Percentiles rank a stretch among this genome's conserved stretches.
phyloP scores from a whole-genome alignment of 1,140 invertebrate genomes.

The Pristionchus pacificus region DNA sequence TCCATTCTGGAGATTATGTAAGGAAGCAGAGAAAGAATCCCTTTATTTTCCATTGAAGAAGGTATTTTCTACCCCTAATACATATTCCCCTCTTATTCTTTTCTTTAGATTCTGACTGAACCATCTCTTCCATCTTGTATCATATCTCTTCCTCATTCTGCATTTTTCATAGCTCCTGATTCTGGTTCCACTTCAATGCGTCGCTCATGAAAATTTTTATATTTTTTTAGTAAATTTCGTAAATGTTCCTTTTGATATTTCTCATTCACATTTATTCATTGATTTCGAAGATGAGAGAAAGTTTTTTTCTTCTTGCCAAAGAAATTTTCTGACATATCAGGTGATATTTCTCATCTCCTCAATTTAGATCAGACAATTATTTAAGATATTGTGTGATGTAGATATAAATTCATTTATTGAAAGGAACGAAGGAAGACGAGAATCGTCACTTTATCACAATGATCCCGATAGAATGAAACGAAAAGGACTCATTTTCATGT shows the following conservation, averaged over 20 bases:
- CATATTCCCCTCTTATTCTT: neutral
- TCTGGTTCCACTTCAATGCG: neutral
- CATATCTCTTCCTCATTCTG: constrained; percentile 2
- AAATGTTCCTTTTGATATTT: constrained; percentile 28
- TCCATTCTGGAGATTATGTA: constrained; percentile 24
- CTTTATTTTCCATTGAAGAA: constrained; percentile 28
- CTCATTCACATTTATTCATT: constrained; percentile 13
- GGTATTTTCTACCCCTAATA: constrained; percentile 1
- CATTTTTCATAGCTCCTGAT: constrained; percentile 20
- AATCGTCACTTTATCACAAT: neutral
- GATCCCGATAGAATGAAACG: constrained; percentile 20
- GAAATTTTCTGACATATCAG: constrained; percentile 24
- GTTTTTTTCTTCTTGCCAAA: constrained; percentile 21
- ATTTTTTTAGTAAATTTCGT: constrained; percentile 5
- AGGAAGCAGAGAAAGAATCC: constrained; percentile 21
- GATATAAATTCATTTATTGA: neutral
- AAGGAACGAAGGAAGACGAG: neutral
- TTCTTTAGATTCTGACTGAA: constrained; percentile 5
- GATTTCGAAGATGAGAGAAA: constrained; percentile 21
- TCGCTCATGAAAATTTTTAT: neutral
- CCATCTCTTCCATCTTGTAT: constrained; percentile 13
- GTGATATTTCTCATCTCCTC: constrained; percentile 1
- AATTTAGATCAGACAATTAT: constrained; percentile 15
- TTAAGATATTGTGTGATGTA: neutral
- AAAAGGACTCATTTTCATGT: constrained; percentile 20